phyloP scores from a whole-genome alignment of 2,113 vertebrate genomes.

The Myotis yumanensis region DNA sequence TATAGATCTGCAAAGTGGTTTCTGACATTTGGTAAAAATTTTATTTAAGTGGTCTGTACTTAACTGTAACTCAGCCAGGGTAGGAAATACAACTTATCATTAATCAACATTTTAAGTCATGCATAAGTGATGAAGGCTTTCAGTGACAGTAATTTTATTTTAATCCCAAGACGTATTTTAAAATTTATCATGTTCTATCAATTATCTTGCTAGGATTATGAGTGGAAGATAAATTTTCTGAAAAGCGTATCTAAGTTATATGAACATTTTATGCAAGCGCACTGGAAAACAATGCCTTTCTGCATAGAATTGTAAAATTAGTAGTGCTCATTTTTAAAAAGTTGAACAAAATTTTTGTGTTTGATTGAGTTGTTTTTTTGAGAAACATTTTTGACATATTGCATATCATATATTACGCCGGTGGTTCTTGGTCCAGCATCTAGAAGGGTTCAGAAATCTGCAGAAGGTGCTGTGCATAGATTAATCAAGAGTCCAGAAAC shows the following conservation, averaged over 20 bases:
- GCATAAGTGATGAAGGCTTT: not conserved
- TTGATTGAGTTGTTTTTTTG: not conserved
- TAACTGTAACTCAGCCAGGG: not conserved
- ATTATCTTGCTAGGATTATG: not conserved
- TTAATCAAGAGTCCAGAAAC: too few relatives aligned
- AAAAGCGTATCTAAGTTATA: not conserved
- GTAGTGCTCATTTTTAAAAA: not conserved
- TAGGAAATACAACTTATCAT: not conserved
- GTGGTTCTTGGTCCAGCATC: too few relatives aligned
- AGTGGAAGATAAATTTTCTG: not conserved
- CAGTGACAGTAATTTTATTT: constrained; percentile 11
- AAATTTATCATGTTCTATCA: not conserved
- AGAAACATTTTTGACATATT: not conserved
- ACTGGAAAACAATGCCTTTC: not conserved
- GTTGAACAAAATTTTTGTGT: not conserved
- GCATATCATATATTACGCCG: not conserved
- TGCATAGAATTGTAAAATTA: not conserved
- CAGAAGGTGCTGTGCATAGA: too few relatives aligned
- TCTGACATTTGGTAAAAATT: constrained; percentile 28
- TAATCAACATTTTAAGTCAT: constrained; percentile 1
- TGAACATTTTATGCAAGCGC: not conserved
- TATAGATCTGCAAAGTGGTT: not conserved
- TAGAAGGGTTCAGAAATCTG: too few relatives aligned
- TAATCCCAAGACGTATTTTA: not conserved
- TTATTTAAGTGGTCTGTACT: not conserved